Evolutionary conservation across 2,888 invertebrate species (phyloP).

Genomic region (Notodonta dromedarius): DNA sequence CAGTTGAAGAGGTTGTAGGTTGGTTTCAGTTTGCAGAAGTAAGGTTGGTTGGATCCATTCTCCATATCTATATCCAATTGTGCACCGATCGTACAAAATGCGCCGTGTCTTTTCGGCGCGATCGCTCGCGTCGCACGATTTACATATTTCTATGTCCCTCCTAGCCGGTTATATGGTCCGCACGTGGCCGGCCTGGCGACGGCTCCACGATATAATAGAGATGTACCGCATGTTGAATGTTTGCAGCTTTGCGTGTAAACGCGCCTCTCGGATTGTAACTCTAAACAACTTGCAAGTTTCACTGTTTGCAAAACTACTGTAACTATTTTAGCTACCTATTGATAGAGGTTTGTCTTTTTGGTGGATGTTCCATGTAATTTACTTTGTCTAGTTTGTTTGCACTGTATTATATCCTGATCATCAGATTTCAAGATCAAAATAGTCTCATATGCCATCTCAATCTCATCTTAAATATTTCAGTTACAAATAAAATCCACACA

Average conservation of each 20-base stretch:
- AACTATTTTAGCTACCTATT: too few species aligned
- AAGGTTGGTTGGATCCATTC: too few species aligned
- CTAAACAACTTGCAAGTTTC: constrained; percentile 37
- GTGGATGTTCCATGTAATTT: too few species aligned
- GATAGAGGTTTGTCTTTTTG: too few species aligned
- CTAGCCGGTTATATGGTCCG: constrained; percentile 50
- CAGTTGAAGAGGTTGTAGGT: too few species aligned
- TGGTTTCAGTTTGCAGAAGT: too few species aligned
- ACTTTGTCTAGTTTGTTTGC: too few species aligned
- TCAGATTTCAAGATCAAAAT: too few species aligned
- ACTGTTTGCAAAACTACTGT: constrained; percentile 15
- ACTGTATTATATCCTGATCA: too few species aligned
- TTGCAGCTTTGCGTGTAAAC: constrained; percentile 52
- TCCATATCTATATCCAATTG: constrained; percentile 34
- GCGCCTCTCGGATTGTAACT: constrained; percentile 22
- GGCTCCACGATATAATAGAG: constrained; percentile 50
- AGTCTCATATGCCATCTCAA: too few species aligned
- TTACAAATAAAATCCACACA: too few species aligned
- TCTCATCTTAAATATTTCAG: too few species aligned
- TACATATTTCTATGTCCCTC: constrained; percentile 65
- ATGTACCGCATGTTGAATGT: constrained; percentile 54
- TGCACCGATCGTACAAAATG: constrained; percentile 54
- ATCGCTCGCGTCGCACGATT: constrained; percentile 51
- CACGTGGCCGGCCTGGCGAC: constrained; percentile 62
- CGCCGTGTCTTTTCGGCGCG: constrained; percentile 62